Conservation (phyloP, 2,797 vertebrate genomes). For the Atherinosoma microstoma region DNA sequence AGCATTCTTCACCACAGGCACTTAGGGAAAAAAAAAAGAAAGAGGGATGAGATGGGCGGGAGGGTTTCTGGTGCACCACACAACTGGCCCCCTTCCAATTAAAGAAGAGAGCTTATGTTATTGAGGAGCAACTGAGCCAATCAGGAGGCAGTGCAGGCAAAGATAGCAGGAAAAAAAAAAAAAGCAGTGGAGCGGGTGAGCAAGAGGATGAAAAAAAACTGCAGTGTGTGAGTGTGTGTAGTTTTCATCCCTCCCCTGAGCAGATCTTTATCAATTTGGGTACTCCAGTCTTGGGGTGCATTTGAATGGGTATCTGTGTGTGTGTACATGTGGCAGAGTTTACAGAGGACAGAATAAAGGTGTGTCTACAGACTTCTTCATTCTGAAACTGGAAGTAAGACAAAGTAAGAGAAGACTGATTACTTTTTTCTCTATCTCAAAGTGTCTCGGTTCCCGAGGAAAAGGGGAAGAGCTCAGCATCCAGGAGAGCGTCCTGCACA, state of each 20-base stretch:
- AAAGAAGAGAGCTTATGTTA: slow-evolving; percentile 84
- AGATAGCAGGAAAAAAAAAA: slow-evolving; percentile 62
- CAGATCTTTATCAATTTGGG: slow-evolving; percentile 80
- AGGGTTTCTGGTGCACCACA: slow-evolving; percentile 75
- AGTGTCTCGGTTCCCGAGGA: slow-evolving; percentile 74
- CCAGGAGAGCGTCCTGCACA: slow-evolving; percentile 60
- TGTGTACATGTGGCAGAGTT: slow-evolving; percentile 68
- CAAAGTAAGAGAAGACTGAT: slow-evolving; percentile 76
- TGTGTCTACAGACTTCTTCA: slow-evolving; percentile 71
- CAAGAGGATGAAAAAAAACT: slow-evolving; percentile 74
- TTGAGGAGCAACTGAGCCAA: slow-evolving; percentile 81
- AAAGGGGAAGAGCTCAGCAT: slow-evolving; percentile 58
- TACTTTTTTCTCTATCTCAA: slow-evolving; percentile 81
- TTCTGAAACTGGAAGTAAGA: slow-evolving; percentile 77
- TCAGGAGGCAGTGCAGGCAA: slow-evolving; percentile 76
- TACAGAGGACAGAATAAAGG: slow-evolving; percentile 72
- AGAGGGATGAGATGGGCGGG: slow-evolving; percentile 67
- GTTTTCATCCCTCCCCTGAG: slow-evolving; percentile 76
- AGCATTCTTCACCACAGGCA: slow-evolving; percentile 78
- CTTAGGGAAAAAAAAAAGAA: slow-evolving; percentile 44
- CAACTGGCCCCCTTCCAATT: slow-evolving; percentile 82
- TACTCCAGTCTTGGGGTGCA: slow-evolving; percentile 66
- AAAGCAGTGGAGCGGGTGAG: slow-evolving; percentile 76
- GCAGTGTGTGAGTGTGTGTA: slow-evolving; percentile 79
- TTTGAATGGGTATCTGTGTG: slow-evolving; percentile 64